These are phyloP conservation scores for Lophius americanus DNA, from an alignment of 2,797 vertebrate genomes.

Conservation along the genomic window DNA sequence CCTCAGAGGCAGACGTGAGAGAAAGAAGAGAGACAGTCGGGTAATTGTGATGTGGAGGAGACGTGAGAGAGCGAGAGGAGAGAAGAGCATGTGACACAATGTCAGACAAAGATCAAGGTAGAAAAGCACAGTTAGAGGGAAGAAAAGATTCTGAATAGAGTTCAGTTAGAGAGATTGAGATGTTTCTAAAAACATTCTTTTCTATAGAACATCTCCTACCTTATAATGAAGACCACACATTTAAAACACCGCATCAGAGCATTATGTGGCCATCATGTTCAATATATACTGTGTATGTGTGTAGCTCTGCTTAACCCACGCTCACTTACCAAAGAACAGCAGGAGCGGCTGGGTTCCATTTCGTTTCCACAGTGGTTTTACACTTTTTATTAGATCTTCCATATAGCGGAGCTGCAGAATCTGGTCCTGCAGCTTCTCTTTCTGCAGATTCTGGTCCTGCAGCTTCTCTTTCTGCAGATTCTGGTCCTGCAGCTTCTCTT, in stretches of 20 bases:
- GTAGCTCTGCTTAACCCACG: background rate
- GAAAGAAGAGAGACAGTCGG: conserved; percentile 40
- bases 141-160: background rate
- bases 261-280: no score
- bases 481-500: no score
- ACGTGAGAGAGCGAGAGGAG: conserved; percentile 23
- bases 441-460: no score
- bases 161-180: no score
- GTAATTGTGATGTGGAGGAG: conserved; percentile 47
- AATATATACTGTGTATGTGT: background rate
- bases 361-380: background rate
- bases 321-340: conserved; percentile 10
- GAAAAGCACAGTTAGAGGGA: conserved; percentile 1
- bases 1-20: conserved; percentile 58
- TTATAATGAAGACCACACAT: no score
- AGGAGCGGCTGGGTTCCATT: conserved; percentile 1
- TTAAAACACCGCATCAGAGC: no score
- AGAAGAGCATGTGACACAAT: conserved; percentile 17
- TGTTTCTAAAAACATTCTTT: background rate
- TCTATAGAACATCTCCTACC: background rate
- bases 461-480: no score
- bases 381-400: conserved; percentile 20
- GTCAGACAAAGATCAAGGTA: conserved; percentile 7
- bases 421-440: no score
- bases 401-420: background rate